Conservation (phyloP, 92 coral and sea anemone species). For the Galaxea fascicularis region DNA sequence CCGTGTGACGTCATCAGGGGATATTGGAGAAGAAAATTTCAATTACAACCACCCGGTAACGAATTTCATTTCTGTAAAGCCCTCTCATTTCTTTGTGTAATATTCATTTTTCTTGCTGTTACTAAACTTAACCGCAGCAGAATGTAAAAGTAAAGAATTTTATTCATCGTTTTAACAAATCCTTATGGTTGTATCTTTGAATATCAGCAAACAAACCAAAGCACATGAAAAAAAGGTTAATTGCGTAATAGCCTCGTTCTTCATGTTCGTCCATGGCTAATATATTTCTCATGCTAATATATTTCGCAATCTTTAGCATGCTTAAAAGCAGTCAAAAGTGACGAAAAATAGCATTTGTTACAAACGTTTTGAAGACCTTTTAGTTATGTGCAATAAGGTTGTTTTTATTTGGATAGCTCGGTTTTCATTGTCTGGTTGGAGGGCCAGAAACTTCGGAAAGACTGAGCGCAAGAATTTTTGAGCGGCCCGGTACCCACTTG, state of each 20-base stretch:
- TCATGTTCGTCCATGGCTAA: conserved; percentile 7
- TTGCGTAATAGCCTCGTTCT: neutral
- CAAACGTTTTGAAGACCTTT: conserved; percentile 3
- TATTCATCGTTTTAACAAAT: conserved; percentile 18
- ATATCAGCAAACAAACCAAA: too few species aligned
- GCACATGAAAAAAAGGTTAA: neutral
- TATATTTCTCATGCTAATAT: neutral
- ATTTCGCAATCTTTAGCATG: conserved; percentile 15
- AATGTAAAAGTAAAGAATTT: conserved; percentile 14
- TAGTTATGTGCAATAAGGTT: conserved; percentile 7
- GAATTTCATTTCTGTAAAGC: conserved; percentile 6
- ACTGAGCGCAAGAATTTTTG: neutral
- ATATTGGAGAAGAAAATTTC: conserved; percentile 43
- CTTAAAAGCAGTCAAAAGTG: neutral
- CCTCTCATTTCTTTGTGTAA: neutral
- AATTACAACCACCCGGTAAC: conserved; percentile 37
- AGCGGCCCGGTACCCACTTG: neutral
- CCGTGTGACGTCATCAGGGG: conserved; percentile 40
- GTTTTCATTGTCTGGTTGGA: conserved; percentile 5
- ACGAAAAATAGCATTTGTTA: neutral
- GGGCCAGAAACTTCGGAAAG: conserved; percentile 8
- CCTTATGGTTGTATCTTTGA: neutral
- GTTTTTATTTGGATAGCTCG: conserved; percentile 8
- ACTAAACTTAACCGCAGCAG: conserved; percentile 12
- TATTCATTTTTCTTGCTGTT: conserved; percentile 8